Evolutionary conservation across 2,888 invertebrate genomes (phyloP), one percentile per base, ranked within the genome.

Genomic region (Notodonta dromedarius): DNA sequence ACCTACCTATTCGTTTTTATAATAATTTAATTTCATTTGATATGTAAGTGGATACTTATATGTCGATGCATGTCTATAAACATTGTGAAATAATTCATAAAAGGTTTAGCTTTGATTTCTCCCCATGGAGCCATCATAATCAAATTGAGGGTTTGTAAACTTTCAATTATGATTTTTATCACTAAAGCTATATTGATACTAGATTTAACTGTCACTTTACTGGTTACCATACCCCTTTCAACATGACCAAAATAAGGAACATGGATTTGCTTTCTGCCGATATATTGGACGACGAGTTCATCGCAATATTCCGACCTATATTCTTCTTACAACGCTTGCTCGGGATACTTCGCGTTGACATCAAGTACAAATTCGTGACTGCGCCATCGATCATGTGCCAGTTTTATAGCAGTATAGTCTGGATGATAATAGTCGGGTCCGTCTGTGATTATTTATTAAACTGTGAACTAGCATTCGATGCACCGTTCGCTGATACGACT

Each of bases 251-350:
- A 57, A n/a, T 51, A 51, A 69, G 61, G 39, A 65, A 70, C 24
- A 69, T 84, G n/a, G 86, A 87, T 65, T 67, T 66, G 7, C 65
- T 88, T 5, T 78, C 82, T 1, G 74, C 71, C 32, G 88, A 89
- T 63, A 78, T 87, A 24, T 69, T 90, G 52, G 84, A 86, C 40
- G 83, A 88, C 6, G 84, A 88, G 42, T 88, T 90, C 44, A 67
- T 85, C 9, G 65, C 70, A 60, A 73, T 84, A 48, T 90, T 89
- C 58, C 73, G 69, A 67, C 80, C 83, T 0, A 70, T 83, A 40
- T 85, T 87, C 61, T 60, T 69, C 4, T 50, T 82, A 4, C 82
- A 85, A 65, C 71, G 61, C 3, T 16, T 82, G 12, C 59, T 87
- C 0, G 90, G 89, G 3, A 77, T 80, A n/a, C 76, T 82, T 42